phyloP scores from a whole-genome alignment of 2,888 invertebrate genomes.

The Julus scanicus region DNA sequence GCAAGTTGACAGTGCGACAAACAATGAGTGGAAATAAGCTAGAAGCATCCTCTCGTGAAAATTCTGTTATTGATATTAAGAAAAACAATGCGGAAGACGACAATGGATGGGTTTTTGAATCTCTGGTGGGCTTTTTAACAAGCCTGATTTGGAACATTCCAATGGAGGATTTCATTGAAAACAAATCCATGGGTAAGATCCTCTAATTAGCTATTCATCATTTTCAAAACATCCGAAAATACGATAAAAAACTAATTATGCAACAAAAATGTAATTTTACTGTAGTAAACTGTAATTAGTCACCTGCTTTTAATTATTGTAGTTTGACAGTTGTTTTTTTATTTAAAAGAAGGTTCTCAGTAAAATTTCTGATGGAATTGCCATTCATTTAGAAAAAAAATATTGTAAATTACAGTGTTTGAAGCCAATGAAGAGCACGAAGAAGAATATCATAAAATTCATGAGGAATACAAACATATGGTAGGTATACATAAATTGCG shows the following conservation, averaged over 20 bases:
- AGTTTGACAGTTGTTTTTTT: too few species aligned
- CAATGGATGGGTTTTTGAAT: constrained; percentile 85
- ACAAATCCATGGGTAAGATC: constrained; percentile 85
- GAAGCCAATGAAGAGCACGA: constrained; percentile 81
- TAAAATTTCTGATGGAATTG: too few species aligned
- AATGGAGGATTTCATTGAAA: constrained; percentile 89
- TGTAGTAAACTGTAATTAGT: too few species aligned
- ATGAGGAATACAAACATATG: constrained; percentile 87
- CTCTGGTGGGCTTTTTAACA: constrained; percentile 87
- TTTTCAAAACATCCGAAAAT: too few species aligned
- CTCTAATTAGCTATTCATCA: not conserved
- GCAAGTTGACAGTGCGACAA: not conserved
- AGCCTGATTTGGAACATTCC: constrained; percentile 95
- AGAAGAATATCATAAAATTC: constrained; percentile 80
- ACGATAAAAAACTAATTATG: too few species aligned
- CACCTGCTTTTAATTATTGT: too few species aligned
- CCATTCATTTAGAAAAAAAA: not conserved
- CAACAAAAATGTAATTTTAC: too few species aligned
- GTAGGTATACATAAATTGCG: constrained; percentile 66
- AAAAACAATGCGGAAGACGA: constrained; percentile 67
- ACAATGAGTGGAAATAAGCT: constrained; percentile 6
- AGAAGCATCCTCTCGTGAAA: not conserved
- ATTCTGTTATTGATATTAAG: too few species aligned
- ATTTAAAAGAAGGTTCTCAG: too few species aligned
- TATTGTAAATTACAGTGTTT: constrained; percentile 76